Conservation (phyloP, 2,888 invertebrate species). For the Andrena hattorfiana region DNA sequence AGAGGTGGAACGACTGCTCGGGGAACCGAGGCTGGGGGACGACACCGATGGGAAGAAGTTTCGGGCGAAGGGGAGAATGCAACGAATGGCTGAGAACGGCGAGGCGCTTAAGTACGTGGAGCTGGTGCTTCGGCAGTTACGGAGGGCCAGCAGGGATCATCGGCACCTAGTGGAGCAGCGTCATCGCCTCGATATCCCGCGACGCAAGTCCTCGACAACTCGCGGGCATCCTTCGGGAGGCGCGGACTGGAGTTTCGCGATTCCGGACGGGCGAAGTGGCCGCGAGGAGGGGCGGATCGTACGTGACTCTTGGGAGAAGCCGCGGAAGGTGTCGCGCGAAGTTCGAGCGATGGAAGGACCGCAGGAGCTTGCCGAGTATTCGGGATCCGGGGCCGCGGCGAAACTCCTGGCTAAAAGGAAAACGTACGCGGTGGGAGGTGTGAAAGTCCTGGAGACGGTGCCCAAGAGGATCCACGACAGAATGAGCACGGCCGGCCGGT, state of each 20-base stretch:
- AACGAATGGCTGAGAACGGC: conserved; percentile 69
- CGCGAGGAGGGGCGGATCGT: background rate
- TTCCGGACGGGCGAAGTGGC: background rate
- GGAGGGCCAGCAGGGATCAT: conserved; percentile 80
- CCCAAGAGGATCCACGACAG: conserved; percentile 37
- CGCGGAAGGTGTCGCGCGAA: conserved; percentile 13
- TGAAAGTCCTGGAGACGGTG: conserved; percentile 31
- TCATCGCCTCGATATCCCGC: conserved; percentile 47
- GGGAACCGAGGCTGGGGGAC: background rate
- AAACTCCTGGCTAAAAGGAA: conserved; percentile 60
- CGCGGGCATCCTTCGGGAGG: background rate
- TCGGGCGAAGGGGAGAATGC: conserved; percentile 45
- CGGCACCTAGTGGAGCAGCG: conserved; percentile 77
- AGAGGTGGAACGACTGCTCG: conserved; percentile 57
- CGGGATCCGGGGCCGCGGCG: conserved; percentile 43
- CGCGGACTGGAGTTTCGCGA: background rate
- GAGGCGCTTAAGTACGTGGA: conserved; percentile 77
- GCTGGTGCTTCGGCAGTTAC: conserved; percentile 76
- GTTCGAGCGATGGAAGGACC: conserved; percentile 15
- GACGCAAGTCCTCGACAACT: conserved; percentile 9
- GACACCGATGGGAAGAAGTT: conserved; percentile 5
- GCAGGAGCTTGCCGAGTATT: conserved; percentile 33
- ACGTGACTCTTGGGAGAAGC: conserved; percentile 16
- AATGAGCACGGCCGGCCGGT: conserved; percentile 28
- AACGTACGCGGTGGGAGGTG: conserved; percentile 46